These are phyloP conservation scores for Cyprichromis sp. DNA, from an alignment of 2,113 vertebrate species.

Conservation along the genomic window DNA sequence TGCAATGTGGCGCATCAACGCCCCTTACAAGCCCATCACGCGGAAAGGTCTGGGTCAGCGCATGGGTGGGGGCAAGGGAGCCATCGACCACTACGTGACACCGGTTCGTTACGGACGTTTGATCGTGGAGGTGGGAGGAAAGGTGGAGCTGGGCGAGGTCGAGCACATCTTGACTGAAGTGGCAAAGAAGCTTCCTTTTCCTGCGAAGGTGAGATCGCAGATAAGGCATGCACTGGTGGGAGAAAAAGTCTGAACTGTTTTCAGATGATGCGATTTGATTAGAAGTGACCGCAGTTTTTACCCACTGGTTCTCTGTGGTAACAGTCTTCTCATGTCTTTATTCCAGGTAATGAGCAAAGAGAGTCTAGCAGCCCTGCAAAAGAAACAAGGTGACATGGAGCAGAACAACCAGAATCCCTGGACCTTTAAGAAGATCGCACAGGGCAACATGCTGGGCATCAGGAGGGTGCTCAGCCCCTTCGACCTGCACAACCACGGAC, in stretches of 20 bases:
- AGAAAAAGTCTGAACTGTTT: not conserved
- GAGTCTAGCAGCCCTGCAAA: slow-evolving; percentile 61
- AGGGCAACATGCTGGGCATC: slow-evolving; percentile 86
- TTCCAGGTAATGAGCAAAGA: slow-evolving; percentile 76
- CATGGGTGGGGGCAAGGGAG: slow-evolving; percentile 95
- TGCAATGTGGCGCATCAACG: slow-evolving; percentile 81
- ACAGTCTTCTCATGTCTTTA: not conserved
- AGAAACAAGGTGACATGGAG: slow-evolving; percentile 61
- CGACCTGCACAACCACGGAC: slow-evolving; percentile 77
- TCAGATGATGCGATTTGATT: not conserved
- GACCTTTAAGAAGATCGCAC: slow-evolving; percentile 80
- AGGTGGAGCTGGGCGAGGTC: slow-evolving; percentile 78
- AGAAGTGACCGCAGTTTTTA: not conserved
- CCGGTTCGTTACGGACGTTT: slow-evolving; percentile 78
- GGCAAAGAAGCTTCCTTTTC: slow-evolving; percentile 87
- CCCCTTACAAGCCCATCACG: slow-evolving; percentile 83
- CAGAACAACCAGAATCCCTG: slow-evolving; percentile 89
- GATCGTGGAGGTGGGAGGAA: slow-evolving; percentile 85
- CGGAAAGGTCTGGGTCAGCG: slow-evolving; percentile 87
- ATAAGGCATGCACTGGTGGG: not conserved
- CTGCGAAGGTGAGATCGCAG: slow-evolving; percentile 65
- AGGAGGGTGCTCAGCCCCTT: slow-evolving; percentile 83
- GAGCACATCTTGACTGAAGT: slow-evolving; percentile 72
- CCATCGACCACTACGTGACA: slow-evolving; percentile 87
- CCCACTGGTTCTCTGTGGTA: not conserved